Conservation (phyloP, 2,888 invertebrate genomes). For the Protonemura montana region DNA sequence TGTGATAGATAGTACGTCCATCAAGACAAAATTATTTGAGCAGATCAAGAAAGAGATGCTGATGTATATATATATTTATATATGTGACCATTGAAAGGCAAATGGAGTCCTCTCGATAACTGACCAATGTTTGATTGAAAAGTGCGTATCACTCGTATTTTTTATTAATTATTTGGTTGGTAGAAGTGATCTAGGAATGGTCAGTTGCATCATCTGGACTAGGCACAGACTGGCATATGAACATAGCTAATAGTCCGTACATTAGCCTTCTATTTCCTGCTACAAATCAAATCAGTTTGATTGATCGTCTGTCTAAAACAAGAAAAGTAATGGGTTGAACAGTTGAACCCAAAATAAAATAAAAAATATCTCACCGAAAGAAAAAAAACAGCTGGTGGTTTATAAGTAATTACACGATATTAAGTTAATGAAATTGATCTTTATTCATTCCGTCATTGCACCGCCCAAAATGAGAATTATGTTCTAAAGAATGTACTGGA, state of each 20-base stretch:
- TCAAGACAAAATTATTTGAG: neutral
- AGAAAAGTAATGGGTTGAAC: neutral
- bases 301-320: neutral
- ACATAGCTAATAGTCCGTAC: neutral
- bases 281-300: conserved; percentile 12
- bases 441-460: neutral
- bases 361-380: neutral
- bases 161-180: neutral
- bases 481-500: neutral
- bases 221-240: neutral
- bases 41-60: neutral
- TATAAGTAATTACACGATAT: neutral
- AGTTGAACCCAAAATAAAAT: neutral
- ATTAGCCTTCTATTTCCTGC: neutral
- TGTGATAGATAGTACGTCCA: neutral
- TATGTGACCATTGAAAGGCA: no score
- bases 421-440: conserved; percentile 7
- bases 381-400: neutral
- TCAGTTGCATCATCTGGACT: neutral
- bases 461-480: neutral
- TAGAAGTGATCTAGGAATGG: neutral
- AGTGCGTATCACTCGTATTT: neutral
- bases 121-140: neutral
- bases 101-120: no score
- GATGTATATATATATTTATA: neutral